A percentile compares a stretch with the other conserved stretches of the same genome.
Conservation (phyloP, 2,113 vertebrate species). For the Paratilapia polleni region DNA sequence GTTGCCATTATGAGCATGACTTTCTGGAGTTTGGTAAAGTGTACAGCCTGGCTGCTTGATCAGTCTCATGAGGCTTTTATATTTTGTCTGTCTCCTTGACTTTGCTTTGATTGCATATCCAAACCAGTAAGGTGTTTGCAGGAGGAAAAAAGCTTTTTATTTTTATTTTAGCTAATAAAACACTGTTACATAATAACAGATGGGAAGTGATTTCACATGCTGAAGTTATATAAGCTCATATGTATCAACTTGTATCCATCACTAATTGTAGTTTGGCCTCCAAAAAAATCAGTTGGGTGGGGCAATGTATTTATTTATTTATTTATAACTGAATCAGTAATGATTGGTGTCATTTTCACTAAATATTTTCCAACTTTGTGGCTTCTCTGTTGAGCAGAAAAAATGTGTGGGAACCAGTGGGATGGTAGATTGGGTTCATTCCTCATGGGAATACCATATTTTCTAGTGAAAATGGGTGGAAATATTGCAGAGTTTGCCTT, state of each 20-base stretch:
- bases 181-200: conserved; percentile 5
- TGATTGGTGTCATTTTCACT: neutral
- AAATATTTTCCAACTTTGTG: neutral
- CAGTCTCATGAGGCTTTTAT: neutral
- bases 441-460: neutral
- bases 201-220: conserved; percentile 8
- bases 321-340: neutral
- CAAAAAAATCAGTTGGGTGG: neutral
- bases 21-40: conserved; percentile 19
- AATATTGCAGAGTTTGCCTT: neutral
- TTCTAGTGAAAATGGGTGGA: rapidly evolving
- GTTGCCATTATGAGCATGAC: neutral
- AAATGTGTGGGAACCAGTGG: neutral
- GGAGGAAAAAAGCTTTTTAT: neutral
- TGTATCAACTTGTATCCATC: neutral
- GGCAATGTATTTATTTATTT: neutral
- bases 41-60: neutral
- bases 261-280: neutral
- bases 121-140: neutral
- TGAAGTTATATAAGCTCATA: neutral
- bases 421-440: neutral
- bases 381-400: neutral
- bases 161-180: conserved; percentile 23
- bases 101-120: conserved; percentile 38
- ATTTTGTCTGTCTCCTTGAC: conserved; percentile 23